Base-by-base conservation (phyloP, 35 echinoderm and acorn worm genomes). In the Patiria miniata region DNA sequence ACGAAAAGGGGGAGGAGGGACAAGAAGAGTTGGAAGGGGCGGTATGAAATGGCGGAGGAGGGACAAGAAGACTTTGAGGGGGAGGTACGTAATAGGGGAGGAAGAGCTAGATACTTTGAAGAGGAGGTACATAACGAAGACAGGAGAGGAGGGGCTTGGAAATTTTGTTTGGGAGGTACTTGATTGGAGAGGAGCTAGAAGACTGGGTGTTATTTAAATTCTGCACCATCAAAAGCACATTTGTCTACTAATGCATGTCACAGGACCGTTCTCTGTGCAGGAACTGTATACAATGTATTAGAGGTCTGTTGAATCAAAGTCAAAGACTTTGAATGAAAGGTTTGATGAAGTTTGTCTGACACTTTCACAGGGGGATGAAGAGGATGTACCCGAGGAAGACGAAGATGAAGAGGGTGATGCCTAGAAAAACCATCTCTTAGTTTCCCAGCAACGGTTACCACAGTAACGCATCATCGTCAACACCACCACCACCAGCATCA, bases 121-220 rank as follows among this genome's bases (percentile, higher is more conserved):
- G 85, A 87, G 17, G 88, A 83, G 29, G 88, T 76, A 7, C n/a
- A n/a, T n/a, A n/a, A n/a, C n/a, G n/a, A n/a, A n/a, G n/a, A n/a
- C n/a, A n/a, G n/a, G n/a, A 5, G 88, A 90, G n/a, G 88, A 90
- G 22, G 80, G 42, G 55, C 80, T 47, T 2, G 88, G 84, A 9
- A 81, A 78, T 39, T 81, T 84, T 16, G 61, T 84, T 30, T 80
- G 80, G 18, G 79, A 90, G 1, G 88, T 80, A 51, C 15, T 36
- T 19, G n/a, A n/a, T n/a, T n/a, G 90, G 87, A 22, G 90, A 86
- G 15, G 90, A 87, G 51, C 83, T 53, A 23, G 90, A 92, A 16
- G 90, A 87, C 0, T 77, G n/a, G n/a, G n/a, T n/a, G n/a, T n/a
- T n/a, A n/a, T n/a, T n/a, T n/a, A n/a, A n/a, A n/a, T n/a, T n/a